A percentile compares a stretch with the other conserved stretches of the same genome.
These are phyloP conservation scores for Rhinophrynus dorsalis DNA, from an alignment of 2,797 vertebrate genomes.

Conservation along the genomic window DNA sequence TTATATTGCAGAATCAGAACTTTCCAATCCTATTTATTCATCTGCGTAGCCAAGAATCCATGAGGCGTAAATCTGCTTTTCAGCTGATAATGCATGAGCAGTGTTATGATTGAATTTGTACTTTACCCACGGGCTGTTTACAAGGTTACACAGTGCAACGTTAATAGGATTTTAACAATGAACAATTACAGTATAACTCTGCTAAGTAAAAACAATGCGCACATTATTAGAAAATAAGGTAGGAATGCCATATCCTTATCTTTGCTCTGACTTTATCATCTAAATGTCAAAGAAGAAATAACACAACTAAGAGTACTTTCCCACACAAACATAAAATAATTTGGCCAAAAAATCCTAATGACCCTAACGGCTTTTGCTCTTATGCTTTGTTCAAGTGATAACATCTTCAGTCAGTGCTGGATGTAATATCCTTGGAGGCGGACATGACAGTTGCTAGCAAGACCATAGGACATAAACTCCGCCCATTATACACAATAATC, in stretches of 20 bases:
- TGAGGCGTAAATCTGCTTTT: conserved; percentile 26
- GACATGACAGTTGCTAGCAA: no score
- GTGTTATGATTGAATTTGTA: neutral
- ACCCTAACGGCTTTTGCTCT: no score
- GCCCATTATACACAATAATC: no score
- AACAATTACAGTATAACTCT: neutral
- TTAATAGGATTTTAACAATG: conserved; percentile 32
- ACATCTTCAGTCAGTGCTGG: no score
- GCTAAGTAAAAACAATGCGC: neutral
- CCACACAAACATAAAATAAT: no score
- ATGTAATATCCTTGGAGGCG: no score
- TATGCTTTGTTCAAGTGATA: no score
- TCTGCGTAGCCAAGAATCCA: conserved; percentile 13
- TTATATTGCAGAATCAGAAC: conserved; percentile 25
- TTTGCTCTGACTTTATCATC: neutral
- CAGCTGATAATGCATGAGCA: conserved; percentile 26
- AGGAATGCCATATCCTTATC: neutral
- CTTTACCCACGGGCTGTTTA: neutral
- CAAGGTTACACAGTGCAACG: neutral
- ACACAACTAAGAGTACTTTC: no score
- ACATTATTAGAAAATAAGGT: neutral
- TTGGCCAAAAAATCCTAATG: no score
- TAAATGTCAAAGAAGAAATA: no score
- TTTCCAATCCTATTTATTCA: conserved; percentile 37
- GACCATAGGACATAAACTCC: no score